Percentiles rank a stretch among this genome's conserved stretches.
phyloP scores from a whole-genome alignment of 2,797 vertebrate genomes.

The Rallus crepitans region DNA sequence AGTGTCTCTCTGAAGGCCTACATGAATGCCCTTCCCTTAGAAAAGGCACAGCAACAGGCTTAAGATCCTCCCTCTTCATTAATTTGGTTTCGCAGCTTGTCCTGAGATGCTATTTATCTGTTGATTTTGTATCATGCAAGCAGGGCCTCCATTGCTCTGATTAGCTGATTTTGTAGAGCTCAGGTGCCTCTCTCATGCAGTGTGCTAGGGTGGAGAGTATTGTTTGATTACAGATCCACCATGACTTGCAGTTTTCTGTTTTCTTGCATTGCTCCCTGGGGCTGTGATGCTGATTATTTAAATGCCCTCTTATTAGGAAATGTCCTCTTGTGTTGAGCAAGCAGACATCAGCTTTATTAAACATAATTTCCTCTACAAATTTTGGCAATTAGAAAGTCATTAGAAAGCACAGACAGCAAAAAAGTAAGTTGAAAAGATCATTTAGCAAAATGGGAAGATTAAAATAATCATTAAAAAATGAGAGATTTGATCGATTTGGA shows the following conservation, averaged over 20 bases:
- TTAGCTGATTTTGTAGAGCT: neutral
- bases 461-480: neutral
- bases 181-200: neutral
- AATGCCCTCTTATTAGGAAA: neutral
- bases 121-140: neutral
- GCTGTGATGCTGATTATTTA: neutral
- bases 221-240: neutral
- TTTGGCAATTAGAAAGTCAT: neutral
- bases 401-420: neutral
- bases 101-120: neutral
- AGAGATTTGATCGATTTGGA: neutral
- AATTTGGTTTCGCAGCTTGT: neutral
- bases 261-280: neutral
- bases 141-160: neutral
- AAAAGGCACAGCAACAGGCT: neutral
- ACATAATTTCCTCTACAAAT: neutral
- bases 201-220: rapidly evolving
- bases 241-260: neutral
- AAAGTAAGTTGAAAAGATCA: neutral
- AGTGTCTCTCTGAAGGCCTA: neutral
- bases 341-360: neutral
- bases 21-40: neutral
- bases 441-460: neutral
- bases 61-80: neutral
- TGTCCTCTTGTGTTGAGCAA: neutral